A percentile compares a stretch with the other conserved stretches of the same genome.
phyloP scores from a whole-genome alignment of 2,888 invertebrate species.

The Tupiocoris notatus region DNA sequence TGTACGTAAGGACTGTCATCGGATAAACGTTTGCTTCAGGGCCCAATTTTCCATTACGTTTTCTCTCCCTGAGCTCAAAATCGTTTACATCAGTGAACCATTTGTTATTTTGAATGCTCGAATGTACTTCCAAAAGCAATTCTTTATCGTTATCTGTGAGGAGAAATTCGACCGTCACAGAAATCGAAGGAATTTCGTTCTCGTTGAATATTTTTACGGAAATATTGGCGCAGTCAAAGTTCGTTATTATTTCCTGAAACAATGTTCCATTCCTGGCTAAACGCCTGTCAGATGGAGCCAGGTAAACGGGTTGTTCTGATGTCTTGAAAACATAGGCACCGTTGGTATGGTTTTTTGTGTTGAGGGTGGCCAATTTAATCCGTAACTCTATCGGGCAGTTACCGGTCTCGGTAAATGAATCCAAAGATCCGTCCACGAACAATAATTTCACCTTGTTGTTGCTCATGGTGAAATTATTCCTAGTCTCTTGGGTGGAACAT shows the following conservation, averaged over 20 bases:
- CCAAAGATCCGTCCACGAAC: background rate
- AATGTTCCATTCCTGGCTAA: background rate
- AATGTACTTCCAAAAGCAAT: slow-evolving; percentile 36
- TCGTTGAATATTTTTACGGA: background rate
- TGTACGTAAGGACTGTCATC: slow-evolving; percentile 38
- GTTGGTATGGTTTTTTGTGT: slow-evolving; percentile 16
- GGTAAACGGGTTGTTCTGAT: slow-evolving; percentile 8
- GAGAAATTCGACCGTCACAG: slow-evolving; percentile 32
- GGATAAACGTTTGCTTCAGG: slow-evolving; percentile 44
- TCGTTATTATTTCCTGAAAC: background rate
- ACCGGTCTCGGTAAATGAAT: background rate
- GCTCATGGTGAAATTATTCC: background rate
- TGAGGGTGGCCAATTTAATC: slow-evolving; percentile 25
- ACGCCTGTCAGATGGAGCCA: slow-evolving; percentile 14
- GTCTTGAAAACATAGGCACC: slow-evolving; percentile 46
- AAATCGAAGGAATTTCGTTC: slow-evolving; percentile 18
- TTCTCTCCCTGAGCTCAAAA: slow-evolving; percentile 41
- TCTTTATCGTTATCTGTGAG: slow-evolving; percentile 36
- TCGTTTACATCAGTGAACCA: slow-evolving; percentile 45
- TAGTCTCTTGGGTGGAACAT: background rate
- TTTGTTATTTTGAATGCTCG: slow-evolving; percentile 19
- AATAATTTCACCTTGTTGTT: background rate
- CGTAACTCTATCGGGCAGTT: background rate
- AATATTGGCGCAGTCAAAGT: slow-evolving; percentile 9
- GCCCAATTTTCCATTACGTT: background rate